These are phyloP conservation scores for Halcyon chelicuti DNA, from an alignment of 2,797 vertebrate genomes.

Conservation along the genomic window DNA sequence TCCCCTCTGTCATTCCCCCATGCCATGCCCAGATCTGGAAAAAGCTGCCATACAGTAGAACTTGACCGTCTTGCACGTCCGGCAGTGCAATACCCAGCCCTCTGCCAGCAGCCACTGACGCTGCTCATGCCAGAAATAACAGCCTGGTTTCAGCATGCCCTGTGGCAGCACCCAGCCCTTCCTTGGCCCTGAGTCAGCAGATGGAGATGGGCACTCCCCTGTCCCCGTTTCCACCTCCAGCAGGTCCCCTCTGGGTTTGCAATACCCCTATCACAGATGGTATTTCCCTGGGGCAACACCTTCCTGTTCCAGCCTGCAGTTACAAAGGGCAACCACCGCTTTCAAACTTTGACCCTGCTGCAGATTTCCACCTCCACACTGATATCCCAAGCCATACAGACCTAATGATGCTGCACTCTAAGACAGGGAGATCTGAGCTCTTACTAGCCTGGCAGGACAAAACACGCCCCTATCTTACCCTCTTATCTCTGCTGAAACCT, in stretches of 20 bases:
- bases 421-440: neutral
- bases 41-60: neutral
- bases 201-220: neutral
- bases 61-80: accelerated
- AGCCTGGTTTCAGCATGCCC: neutral
- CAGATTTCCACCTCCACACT: neutral
- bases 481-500: neutral
- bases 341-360: neutral
- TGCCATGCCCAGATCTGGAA: neutral
- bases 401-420: neutral
- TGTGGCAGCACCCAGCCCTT: neutral
- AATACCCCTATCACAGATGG: accelerated
- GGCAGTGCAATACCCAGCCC: neutral
- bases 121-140: neutral
- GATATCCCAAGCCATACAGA: neutral
- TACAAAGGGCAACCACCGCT: neutral
- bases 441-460: neutral
- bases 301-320: neutral
- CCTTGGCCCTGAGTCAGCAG: neutral
- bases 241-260: neutral
- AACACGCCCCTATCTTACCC: neutral
- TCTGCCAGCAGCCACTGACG: neutral
- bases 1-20: neutral
- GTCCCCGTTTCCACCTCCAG: neutral
- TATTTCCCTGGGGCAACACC: neutral